Percentiles rank a stretch among this genome's conserved stretches.
These are phyloP conservation scores for Platysternon megacephalum DNA, from an alignment of 2,113 vertebrate genomes.

Conservation along the genomic window DNA sequence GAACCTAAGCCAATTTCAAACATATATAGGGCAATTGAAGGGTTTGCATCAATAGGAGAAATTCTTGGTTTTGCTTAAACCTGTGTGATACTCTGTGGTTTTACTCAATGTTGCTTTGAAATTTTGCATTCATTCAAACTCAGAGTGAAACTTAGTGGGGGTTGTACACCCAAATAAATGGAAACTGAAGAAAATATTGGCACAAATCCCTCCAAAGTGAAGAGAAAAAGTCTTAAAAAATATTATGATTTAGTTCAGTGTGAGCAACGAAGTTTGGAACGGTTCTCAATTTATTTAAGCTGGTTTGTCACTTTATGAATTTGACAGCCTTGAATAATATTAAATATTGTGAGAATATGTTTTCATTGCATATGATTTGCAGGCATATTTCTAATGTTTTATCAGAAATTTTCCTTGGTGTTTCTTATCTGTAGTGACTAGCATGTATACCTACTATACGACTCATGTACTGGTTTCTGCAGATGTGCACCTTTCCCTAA, in stretches of 20 bases:
- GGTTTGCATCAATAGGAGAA: too few relatives aligned
- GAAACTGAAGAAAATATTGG: background rate
- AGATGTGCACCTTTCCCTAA: background rate
- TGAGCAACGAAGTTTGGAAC: background rate
- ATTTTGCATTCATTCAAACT: background rate
- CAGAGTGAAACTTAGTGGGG: background rate
- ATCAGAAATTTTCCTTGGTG: background rate
- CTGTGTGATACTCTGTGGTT: background rate
- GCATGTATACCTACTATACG: background rate
- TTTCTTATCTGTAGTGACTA: background rate
- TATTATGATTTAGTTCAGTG: background rate
- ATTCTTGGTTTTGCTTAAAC: too few relatives aligned
- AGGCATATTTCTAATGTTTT: background rate
- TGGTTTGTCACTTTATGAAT: background rate
- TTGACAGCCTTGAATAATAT: background rate
- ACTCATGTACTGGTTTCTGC: background rate
- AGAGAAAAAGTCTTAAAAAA: background rate
- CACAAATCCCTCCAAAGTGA: background rate
- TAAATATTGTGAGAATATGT: background rate
- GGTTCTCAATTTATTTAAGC: background rate
- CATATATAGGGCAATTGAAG: too few relatives aligned
- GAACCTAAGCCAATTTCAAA: background rate
- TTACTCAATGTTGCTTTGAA: background rate
- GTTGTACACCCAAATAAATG: background rate
- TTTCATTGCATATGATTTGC: background rate